Percentiles rank a stretch among this genome's conserved stretches.
These are phyloP conservation scores for Taxidea taxus DNA, from an alignment of 2,113 vertebrate species.

Conservation along the genomic window DNA sequence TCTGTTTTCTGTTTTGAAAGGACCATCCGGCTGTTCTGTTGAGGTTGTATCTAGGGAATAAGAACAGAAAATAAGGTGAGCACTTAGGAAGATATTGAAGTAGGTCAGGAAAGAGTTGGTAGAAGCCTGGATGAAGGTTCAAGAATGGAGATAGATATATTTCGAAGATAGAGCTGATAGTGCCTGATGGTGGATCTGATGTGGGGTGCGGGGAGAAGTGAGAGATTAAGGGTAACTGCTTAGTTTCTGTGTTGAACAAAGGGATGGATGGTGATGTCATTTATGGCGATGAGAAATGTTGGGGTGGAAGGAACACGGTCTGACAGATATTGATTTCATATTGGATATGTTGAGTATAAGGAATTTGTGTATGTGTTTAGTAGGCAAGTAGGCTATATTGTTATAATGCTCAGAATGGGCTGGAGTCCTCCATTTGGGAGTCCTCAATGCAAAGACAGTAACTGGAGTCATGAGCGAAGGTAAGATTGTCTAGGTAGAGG, in stretches of 20 bases:
- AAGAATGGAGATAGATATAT: not conserved
- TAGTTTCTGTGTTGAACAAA: not conserved
- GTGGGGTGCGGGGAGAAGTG: not conserved
- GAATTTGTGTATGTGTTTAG: constrained; percentile 14
- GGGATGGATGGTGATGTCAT: not conserved
- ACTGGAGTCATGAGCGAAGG: not conserved
- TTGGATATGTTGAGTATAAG: not conserved
- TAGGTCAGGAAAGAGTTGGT: not conserved
- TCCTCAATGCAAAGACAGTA: not conserved
- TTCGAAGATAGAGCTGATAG: not conserved
- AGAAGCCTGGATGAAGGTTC: not conserved
- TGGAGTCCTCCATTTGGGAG: not conserved
- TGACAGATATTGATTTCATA: not conserved
- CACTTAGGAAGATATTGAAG: not conserved
- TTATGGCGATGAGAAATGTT: not conserved
- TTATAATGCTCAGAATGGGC: not conserved
- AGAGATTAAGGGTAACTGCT: not conserved
- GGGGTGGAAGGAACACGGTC: not conserved
- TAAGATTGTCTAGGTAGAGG: not conserved
- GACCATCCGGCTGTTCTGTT: not conserved
- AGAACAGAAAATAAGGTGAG: not conserved
- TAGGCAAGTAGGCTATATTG: not conserved
- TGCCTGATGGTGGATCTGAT: not conserved
- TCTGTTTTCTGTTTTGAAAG: constrained; percentile 12
- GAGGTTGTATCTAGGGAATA: not conserved